These are phyloP conservation scores for Andrena dorsata DNA, from an alignment of 2,888 invertebrate species.

Conservation along the genomic window DNA sequence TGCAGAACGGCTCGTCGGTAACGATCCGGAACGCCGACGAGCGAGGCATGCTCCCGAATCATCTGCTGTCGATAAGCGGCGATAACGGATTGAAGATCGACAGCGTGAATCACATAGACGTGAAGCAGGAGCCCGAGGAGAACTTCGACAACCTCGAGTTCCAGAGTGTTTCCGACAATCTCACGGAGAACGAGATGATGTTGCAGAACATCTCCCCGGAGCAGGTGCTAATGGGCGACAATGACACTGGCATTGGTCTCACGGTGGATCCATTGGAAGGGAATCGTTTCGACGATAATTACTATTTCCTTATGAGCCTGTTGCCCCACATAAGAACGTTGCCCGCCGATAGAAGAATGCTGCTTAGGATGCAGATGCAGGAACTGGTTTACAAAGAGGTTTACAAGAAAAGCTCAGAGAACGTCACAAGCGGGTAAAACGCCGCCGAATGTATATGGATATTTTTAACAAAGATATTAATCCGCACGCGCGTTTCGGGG, in stretches of 20 bases:
- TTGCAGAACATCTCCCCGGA: slow-evolving; percentile 80
- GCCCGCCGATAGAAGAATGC: slow-evolving; percentile 82
- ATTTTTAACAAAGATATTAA: slow-evolving; percentile 36
- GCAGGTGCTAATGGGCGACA: slow-evolving; percentile 78
- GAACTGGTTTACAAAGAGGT: slow-evolving; percentile 83
- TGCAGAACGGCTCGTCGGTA: slow-evolving; percentile 54
- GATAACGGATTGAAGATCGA: slow-evolving; percentile 68
- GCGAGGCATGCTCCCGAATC: slow-evolving; percentile 70
- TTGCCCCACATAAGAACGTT: slow-evolving; percentile 82
- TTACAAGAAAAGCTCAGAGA: slow-evolving; percentile 75
- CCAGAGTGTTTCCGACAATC: slow-evolving; percentile 74
- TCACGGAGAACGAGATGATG: slow-evolving; percentile 79
- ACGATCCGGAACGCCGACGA: slow-evolving; percentile 58
- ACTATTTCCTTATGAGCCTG: slow-evolving; percentile 84
- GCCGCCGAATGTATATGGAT: slow-evolving; percentile 6
- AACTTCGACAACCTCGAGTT: slow-evolving; percentile 77
- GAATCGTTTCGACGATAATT: slow-evolving; percentile 82
- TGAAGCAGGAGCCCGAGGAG: slow-evolving; percentile 79
- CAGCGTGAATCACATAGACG: slow-evolving; percentile 69
- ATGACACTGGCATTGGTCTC: slow-evolving; percentile 74
- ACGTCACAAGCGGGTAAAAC: slow-evolving; percentile 53
- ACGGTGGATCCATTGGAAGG: slow-evolving; percentile 77
- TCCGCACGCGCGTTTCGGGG: slow-evolving; percentile 4
- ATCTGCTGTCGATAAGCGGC: slow-evolving; percentile 68
- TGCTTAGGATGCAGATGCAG: slow-evolving; percentile 83